Base-by-base conservation (phyloP, 2,888 invertebrate species). In the Metalampra italica region DNA sequence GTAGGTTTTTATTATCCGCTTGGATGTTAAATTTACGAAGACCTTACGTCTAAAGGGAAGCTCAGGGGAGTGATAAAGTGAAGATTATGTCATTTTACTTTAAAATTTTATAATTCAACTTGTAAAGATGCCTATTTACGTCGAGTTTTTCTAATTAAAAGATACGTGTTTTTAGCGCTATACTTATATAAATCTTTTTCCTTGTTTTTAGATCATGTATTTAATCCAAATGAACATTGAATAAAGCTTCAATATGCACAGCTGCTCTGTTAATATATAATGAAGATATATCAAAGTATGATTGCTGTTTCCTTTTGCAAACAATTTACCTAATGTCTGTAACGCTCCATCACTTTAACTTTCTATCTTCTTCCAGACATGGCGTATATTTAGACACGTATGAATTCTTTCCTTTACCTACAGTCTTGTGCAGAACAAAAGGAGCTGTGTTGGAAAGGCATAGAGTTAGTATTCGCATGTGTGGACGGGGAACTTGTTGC, bases 281-380 rank as follows among this genome's bases (percentile, higher is more conserved):
- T 30, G 29, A 40, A 45, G 36, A 45, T 45, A 49, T 32, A 46
- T 12, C 45, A 42, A 43, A 46, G 61, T 62, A 65, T 66, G 59
- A 60, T 61, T 64, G 58, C 59, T 55, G 66, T 64, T 68, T 66
- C 65, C 59, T 58, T 7, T 60, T 55, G 51, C 54, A 59, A 66
- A 68, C 71, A 75, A 77, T 72, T 68, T 70, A 71, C 71, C 67
- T 71, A 71, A 70, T 71, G 72, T 68, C 59, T 57, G 72, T 71
- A 66, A 68, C 73, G 71, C 76, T 79, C 75, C 73, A 78, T 78
- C 78, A 79, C 74, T 76, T 76, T 71, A 75, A 75, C 72, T 79
- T 78, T 75, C 76, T 71, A 62, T 68, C 64, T 75, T 63, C 72
- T 75, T 66, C 57, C 54, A 54, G 63, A 63, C 66, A 62, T 60